phyloP scores from a whole-genome alignment of 2,113 vertebrate species.

The Chaetura pelagica region DNA sequence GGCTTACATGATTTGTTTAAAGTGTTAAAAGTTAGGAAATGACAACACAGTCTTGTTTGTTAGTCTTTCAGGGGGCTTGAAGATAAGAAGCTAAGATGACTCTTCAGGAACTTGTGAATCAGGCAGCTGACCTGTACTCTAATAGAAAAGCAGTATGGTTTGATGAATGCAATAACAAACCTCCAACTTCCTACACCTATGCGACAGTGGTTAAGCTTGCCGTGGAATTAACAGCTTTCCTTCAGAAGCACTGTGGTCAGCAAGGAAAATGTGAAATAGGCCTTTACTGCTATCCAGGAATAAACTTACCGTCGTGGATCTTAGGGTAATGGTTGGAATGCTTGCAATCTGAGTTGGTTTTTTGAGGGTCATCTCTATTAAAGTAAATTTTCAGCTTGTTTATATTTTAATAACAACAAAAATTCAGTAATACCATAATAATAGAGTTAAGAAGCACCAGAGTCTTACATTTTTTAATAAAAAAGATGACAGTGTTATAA shows the following conservation, averaged over 20 bases:
- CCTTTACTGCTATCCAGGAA: slow-evolving; percentile 84
- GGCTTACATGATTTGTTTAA: rapidly evolving
- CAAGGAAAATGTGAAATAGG: slow-evolving; percentile 75
- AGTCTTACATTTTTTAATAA: not conserved
- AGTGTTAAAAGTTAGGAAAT: not conserved
- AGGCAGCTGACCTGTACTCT: slow-evolving; percentile 69
- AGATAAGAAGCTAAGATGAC: slow-evolving; percentile 42
- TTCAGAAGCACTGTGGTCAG: slow-evolving; percentile 64
- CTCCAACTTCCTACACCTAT: slow-evolving; percentile 72
- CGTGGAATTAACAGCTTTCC: slow-evolving; percentile 71
- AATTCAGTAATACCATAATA: not conserved
- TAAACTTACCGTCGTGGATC: slow-evolving; percentile 90
- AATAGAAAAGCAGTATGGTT: slow-evolving; percentile 81
- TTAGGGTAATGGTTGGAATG: slow-evolving; percentile 81
- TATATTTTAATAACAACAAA: not conserved
- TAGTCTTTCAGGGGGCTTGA: not conserved
- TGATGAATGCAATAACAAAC: slow-evolving; percentile 59
- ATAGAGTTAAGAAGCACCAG: not conserved
- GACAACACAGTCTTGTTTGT: not conserved
- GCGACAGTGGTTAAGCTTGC: slow-evolving; percentile 61
- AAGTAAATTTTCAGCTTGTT: not conserved
- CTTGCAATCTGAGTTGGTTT: not conserved
- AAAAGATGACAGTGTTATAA: not conserved
- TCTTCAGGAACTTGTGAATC: slow-evolving; percentile 82
- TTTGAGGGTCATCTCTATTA: not conserved